Percentiles rank a stretch among this genome's conserved stretches.
Evolutionary conservation across 2,888 invertebrate genomes (phyloP).

Genomic region (Pardosa pseudoannulata): DNA sequence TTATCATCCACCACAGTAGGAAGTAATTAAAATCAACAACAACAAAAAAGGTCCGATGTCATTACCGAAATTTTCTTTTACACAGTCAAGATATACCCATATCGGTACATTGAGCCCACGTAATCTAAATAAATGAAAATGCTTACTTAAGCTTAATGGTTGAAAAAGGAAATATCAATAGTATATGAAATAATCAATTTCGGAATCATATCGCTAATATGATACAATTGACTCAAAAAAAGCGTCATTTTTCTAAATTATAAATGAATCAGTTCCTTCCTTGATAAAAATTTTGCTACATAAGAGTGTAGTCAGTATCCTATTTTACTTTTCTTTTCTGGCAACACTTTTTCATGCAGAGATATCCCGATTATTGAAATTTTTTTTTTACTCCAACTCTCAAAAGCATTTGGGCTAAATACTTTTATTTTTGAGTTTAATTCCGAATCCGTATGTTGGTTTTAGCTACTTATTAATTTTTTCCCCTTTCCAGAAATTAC

Average conservation of each 20-base stretch:
- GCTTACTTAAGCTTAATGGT: not conserved
- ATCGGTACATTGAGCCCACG: not conserved
- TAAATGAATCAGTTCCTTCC: slow-evolving; percentile 69
- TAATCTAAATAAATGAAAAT: not conserved
- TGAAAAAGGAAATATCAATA: not conserved
- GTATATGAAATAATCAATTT: not conserved
- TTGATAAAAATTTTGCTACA: slow-evolving; percentile 51
- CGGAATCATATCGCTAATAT: not conserved
- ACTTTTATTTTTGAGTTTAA: slow-evolving; percentile 65
- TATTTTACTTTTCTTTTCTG: slow-evolving; percentile 31
- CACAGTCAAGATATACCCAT: not conserved
- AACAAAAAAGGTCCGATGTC: not conserved
- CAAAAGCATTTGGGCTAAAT: slow-evolving; percentile 47
- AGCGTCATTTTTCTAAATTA: slow-evolving; percentile 67
- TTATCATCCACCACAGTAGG: not conserved
- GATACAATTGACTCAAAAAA: slow-evolving; percentile 22
- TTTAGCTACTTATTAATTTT: slow-evolving; percentile 14
- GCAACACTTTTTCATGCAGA: slow-evolving; percentile 36
- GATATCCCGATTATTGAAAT: slow-evolving; percentile 65
- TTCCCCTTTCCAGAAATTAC: not conserved
- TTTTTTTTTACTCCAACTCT: slow-evolving; percentile 32
- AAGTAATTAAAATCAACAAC: not conserved
- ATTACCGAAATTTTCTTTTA: not conserved
- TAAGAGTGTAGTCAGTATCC: slow-evolving; percentile 17
- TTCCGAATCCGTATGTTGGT: slow-evolving; percentile 22